Evolutionary conservation across 2,888 invertebrate species (phyloP), one percentile per base, ranked within the genome.

Genomic region (Pristionchus entomophagus): DNA sequence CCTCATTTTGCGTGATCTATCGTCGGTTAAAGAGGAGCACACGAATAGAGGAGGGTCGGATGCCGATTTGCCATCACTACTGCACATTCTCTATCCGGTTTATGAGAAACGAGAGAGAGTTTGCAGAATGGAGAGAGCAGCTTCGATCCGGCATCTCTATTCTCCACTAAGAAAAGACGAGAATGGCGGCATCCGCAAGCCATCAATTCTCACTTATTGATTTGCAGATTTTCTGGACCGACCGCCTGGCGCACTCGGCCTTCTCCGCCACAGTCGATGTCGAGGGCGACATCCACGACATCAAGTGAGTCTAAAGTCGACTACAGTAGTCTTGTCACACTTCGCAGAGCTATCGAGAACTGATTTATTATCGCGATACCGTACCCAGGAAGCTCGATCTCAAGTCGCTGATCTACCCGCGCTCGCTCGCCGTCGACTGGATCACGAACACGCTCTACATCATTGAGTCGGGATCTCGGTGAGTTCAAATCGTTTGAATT

Each of bases 381-480:
- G 41, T 51, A 38, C 85, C 32, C 85, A 89, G 89, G 83, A 92
- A 92, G 85, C 89, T 93, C 65, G 91, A 91, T 49, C 89, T 93
- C 73, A 90, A 92, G 84, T 91, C 91, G 0, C 86, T 93, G 62
- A 91, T 94, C 80, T 93, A 92, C 84, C 93, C 94, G 32, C 88
- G 93, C 6, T 92, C 92, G 73, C 81, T 99, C 82, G 98, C 99
- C 14, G 96, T 98, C 26, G 99, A 99, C 94, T 99, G 98, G 97
- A 96, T 99, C 69, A 97, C 97, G 0, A 96, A 97, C 94, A 98
- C 98, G 94, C 95, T 99, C 14, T 99, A 98, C 94, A 90, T 91
- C 80, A 90, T 91, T 32, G 91, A 91, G 77, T 89, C 89, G 14
- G 88, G 88, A 22, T 86, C 84, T 80, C 29, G 77, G 83, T 84